Evolutionary conservation across 2,888 invertebrate genomes (phyloP).

Genomic region (Drosophila lutescens): DNA sequence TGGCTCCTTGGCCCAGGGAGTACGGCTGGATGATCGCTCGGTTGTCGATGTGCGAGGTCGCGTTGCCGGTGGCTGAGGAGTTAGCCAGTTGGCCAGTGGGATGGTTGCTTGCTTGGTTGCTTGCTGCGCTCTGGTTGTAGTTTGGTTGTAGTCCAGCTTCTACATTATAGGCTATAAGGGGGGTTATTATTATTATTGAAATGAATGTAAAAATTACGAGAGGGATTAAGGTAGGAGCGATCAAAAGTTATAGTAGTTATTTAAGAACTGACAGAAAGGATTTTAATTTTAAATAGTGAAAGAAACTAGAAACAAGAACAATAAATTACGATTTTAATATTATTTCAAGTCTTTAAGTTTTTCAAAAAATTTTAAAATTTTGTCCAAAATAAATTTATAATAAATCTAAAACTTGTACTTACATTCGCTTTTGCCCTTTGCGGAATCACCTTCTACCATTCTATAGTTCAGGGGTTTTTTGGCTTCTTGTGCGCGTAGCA

Average conservation of each 20-base stretch:
- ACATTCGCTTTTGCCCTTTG: constrained; percentile 91
- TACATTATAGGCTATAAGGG: constrained; percentile 91
- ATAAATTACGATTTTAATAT: too few species aligned
- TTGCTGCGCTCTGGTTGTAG: constrained; percentile 87
- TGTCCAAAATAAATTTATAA: too few species aligned
- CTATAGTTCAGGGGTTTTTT: constrained; percentile 87
- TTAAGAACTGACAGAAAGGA: too few species aligned
- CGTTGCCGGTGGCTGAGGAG: constrained; percentile 39
- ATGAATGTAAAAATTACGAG: too few species aligned
- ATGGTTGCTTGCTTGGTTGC: constrained; percentile 72
- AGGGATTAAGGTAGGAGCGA: too few species aligned
- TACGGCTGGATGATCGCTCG: constrained; percentile 82
- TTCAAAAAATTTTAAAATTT: too few species aligned
- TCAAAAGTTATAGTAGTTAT: too few species aligned
- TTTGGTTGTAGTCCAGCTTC: constrained; percentile 92
- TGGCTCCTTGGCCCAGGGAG: constrained; percentile 77
- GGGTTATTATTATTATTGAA: too few species aligned
- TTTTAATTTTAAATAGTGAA: too few species aligned
- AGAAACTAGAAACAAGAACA: too few species aligned
- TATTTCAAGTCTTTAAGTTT: too few species aligned
- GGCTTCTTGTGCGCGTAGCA: constrained; percentile 80
- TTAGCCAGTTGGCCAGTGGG: constrained; percentile 41
- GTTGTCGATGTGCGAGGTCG: constrained; percentile 73
- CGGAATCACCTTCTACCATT: constrained; percentile 96
- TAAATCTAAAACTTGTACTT: constrained; percentile 76